Percentiles rank a stretch among this genome's conserved stretches.
Evolutionary conservation across 2,888 invertebrate species (phyloP).

Genomic region (Petrolisthes cinctipes): DNA sequence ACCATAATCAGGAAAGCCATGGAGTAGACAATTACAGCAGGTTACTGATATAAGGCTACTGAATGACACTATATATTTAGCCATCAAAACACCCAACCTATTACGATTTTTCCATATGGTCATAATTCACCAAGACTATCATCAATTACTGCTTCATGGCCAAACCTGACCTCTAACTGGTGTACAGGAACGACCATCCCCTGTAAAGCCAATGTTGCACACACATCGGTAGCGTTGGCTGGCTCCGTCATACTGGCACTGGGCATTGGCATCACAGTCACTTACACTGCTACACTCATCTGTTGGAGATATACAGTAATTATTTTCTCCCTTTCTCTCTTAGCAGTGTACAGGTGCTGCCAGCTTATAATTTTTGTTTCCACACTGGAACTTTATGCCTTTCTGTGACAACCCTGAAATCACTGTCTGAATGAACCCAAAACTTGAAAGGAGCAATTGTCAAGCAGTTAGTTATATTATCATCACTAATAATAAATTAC

Average conservation of each 20-base stretch:
- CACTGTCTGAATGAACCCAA: no score
- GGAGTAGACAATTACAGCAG: no score
- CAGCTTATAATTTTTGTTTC: no score
- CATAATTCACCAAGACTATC: background rate
- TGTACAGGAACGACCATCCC: conserved; percentile 70
- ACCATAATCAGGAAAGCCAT: no score
- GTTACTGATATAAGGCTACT: no score
- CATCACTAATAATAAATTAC: no score
- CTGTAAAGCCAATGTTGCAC: conserved; percentile 71
- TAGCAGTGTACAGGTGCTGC: no score
- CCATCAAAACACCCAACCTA: background rate
- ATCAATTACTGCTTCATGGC: background rate
- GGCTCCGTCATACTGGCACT: conserved; percentile 76
- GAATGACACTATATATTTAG: background rate
- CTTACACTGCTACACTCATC: conserved; percentile 66
- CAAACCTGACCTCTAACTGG: conserved; percentile 54
- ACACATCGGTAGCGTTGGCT: conserved; percentile 68
- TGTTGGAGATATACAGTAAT: conserved; percentile 17
- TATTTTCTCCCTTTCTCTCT: no score
- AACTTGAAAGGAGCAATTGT: no score
- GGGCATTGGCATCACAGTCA: conserved; percentile 72
- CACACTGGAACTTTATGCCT: no score
- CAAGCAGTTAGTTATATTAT: no score
- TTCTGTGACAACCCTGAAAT: no score
- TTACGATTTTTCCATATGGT: background rate